Evolutionary conservation across 2,888 invertebrate genomes (phyloP), one percentile per base, ranked within the genome.

Genomic region (Ceraclea dissimilis): DNA sequence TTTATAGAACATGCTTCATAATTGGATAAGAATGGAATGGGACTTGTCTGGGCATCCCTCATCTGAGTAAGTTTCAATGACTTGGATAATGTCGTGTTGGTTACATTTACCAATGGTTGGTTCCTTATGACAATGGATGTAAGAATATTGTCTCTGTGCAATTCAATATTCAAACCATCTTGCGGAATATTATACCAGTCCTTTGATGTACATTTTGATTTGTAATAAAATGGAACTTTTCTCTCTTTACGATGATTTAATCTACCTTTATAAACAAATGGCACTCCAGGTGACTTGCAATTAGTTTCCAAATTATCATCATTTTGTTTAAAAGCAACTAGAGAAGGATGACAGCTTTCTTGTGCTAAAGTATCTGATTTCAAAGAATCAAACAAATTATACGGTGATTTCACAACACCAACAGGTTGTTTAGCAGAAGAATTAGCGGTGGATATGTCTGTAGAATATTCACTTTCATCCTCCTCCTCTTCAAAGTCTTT

Each of bases 31-130:
- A 53, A 49, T 13, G 39, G 26, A 21, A 53, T 53, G 5, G 60
- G 60, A 55, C 60, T 57, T 16, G 60, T 60, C 46, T 57, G 57
- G 11, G 60, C 60, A 31, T 60, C 60, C 44, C 55, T 54, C 1
- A 47, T 55, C 22, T 39, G 26, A 8, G 31, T 51, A 2, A 59
- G 50, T 16, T 51, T 57, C 21, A 57, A 21, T 2, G 11, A 39
- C 2, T 21, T 6, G 2, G 18, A 18, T 19, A 13, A 48, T 39
- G 13, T 49, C 26, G 13, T 33, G 22, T 18, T 17, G 6, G 16
- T 20, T 20, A 17, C 43, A 20, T 19, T 21, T 17, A 47, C 46
- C 17, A 57, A 31, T 2, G 50, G 57, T 52, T 54, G 57, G 44
- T 56, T 58, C 21, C 58, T 51, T 4, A 58, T 50, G 17, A 39